phyloP scores from a whole-genome alignment of 2,113 vertebrate genomes.

The Ptyas mucosa region DNA sequence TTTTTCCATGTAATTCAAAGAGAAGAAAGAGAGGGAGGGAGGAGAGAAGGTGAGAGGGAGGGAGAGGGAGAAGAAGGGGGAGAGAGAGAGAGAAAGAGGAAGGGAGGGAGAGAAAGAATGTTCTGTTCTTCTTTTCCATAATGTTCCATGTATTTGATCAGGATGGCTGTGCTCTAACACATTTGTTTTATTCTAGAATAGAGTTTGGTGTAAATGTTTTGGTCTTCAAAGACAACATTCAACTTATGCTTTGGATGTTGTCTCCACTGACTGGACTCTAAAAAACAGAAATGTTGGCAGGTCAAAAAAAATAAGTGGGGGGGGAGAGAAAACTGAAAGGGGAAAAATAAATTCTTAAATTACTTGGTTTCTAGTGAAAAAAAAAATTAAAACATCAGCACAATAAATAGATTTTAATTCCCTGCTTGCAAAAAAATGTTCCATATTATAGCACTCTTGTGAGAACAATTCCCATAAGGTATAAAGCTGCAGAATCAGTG shows the following conservation, averaged over 20 bases:
- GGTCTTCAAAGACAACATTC: not conserved
- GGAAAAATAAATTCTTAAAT: not conserved
- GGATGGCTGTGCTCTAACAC: not conserved
- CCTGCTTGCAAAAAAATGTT: not conserved
- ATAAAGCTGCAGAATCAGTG: not conserved
- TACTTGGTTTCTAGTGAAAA: not conserved
- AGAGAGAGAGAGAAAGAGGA: too few species aligned
- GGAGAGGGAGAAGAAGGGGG: too few species aligned
- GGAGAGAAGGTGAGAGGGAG: too few species aligned
- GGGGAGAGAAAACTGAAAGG: too few species aligned
- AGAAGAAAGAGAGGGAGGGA: not conserved
- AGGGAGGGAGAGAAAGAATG: not conserved
- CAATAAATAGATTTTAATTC: not conserved
- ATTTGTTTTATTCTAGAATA: not conserved
- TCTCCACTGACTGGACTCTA: not conserved
- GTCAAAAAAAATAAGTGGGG: not conserved
- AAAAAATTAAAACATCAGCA: not conserved
- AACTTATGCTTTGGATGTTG: not conserved
- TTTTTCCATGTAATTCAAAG: not conserved
- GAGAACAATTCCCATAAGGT: not conserved
- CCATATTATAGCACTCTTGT: not conserved
- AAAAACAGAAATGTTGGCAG: not conserved
- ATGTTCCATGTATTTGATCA: not conserved
- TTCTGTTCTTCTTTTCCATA: not conserved
- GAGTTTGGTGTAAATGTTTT: not conserved